phyloP scores from a whole-genome alignment of 2,888 invertebrate genomes.

The Maniola hyperantus region DNA sequence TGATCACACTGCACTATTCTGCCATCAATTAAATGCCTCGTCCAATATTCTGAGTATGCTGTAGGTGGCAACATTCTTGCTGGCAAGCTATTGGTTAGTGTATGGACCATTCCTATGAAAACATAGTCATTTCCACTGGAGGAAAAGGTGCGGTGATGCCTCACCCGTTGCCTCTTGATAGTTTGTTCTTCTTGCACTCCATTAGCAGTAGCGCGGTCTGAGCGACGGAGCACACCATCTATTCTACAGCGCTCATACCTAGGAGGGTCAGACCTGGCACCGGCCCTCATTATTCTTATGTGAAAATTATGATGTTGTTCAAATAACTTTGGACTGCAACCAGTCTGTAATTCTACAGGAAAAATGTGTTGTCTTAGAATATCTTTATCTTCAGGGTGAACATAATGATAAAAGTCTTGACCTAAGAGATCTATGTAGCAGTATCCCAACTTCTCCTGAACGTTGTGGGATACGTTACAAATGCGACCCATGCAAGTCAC shows the following conservation, averaged over 20 bases:
- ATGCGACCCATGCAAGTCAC: conserved; percentile 92
- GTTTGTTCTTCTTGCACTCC: conserved; percentile 77
- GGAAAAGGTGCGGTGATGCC: conserved; percentile 76
- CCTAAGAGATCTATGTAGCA: conserved; percentile 95
- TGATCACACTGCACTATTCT: conserved; percentile 95
- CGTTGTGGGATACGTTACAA: conserved; percentile 91
- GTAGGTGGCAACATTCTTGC: conserved; percentile 81
- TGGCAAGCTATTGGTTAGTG: conserved; percentile 84
- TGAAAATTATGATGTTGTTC: conserved; percentile 82
- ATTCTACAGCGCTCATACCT: conserved; percentile 87
- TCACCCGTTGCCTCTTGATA: conserved; percentile 76
- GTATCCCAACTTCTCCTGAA: conserved; percentile 93
- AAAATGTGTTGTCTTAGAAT: conserved; percentile 87
- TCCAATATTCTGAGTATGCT: conserved; percentile 92
- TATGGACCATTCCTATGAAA: conserved; percentile 88
- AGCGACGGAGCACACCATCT: conserved; percentile 84
- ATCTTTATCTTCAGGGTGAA: conserved; percentile 92
- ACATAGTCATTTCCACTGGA: conserved; percentile 85
- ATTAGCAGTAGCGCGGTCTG: conserved; percentile 82
- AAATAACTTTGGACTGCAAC: conserved; percentile 59
- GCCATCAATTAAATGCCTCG: conserved; percentile 94
- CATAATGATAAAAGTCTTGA: conserved; percentile 91
- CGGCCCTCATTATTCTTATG: conserved; percentile 85
- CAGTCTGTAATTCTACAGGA: conserved; percentile 75
- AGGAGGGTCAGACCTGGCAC: conserved; percentile 87